Base-by-base conservation (phyloP, 1,140 invertebrate genomes). In the Apis florea region DNA sequence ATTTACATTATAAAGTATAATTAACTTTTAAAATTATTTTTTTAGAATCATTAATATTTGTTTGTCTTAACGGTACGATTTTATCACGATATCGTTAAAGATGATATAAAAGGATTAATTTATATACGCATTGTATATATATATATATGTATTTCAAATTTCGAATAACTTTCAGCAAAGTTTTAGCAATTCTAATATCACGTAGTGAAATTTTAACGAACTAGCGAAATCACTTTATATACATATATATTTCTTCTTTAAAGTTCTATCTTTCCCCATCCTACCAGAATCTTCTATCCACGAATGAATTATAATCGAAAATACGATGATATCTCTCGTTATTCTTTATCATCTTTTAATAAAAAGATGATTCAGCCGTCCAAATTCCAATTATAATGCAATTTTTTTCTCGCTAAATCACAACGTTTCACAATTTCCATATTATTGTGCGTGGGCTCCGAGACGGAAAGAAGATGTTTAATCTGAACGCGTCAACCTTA, bases 201-300 rank as follows among this genome's bases (percentile, higher is more conserved):
- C 59, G 70, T 76, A 79, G 85, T 76, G 80, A 87, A 77, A 77
- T 87, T 85, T 68, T 47, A 85, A 83, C 58, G 2, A 51, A 51
- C 1, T 13, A 51, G 10, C 49, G 12, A 58, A 63, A 66, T 63
- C 61, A 56, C 53, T 63, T 69, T 47, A 67, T 64, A 13, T 63
- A 68, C 73, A 69, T 58, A 54, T 40, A 40, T 6, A 77, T 83
- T 80, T 56, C 61, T 51, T 24, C 56, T 3, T n/a, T 51, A 51
- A 51, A 51, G 49, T 40, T n/a, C 31, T 40, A 40, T 40, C 31
- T 40, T 40, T 40, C 2, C 31, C 0, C 31, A 6, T 40, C 5
- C 0, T 9, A 26, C 59, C n/a, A n/a, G 24, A 61, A 61, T 26
- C 8, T 1, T 1, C 6, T n/a, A 24, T 61, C 51, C 61, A 17